Evolutionary conservation across 2,797 vertebrate species (phyloP), one percentile per base, ranked within the genome.

Genomic region (Gallinago solitaria): DNA sequence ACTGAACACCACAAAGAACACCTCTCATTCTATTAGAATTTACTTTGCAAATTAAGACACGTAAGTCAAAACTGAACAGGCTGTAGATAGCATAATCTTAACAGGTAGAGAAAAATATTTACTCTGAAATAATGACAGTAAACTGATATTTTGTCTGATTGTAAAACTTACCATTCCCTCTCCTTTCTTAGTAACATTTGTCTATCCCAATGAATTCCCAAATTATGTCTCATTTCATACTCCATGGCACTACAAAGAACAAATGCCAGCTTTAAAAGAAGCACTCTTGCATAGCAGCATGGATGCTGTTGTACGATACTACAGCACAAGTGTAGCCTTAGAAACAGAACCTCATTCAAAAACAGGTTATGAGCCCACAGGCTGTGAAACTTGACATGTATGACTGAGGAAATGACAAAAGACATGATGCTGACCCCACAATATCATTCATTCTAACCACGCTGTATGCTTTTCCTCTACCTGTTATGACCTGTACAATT

Each of bases 141-240:
- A 89, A 39, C 6, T 41, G 19, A 57, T 14, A 54, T 16, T 95
- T 89, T 77, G 56, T 76, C 45, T 82, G 45, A 86, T 80, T 79
- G 35, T 12, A 68, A 74, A 92, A 92, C 45, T 71, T 57, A 67
- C 11, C 20, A 88, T 57, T 35, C n/a, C 70, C 28, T 45, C 48
- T 88, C 63, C 47, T 65, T 76, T 82, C 45, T 59, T 59, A 68
- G 43, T 56, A 83, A 93, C 21, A n/a, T 77, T 45, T 60, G 10
- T 50, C 54, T 43, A 25, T 35, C 32, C 28, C 2, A 2, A 53
- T 18, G 21, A 77, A 54, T 53, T 84, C 50, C 53, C 45, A 33
- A 47, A 33, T 9, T 69, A 68, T 0, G 0, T 30, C 30, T 67
- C 2, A 0, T 64, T 68, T 85, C 45, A 7, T 2, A 45, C 16